Percentiles rank a stretch among this genome's conserved stretches.
phyloP scores from a whole-genome alignment of 2,888 invertebrate genomes.

The Ctenicera cuprea region DNA sequence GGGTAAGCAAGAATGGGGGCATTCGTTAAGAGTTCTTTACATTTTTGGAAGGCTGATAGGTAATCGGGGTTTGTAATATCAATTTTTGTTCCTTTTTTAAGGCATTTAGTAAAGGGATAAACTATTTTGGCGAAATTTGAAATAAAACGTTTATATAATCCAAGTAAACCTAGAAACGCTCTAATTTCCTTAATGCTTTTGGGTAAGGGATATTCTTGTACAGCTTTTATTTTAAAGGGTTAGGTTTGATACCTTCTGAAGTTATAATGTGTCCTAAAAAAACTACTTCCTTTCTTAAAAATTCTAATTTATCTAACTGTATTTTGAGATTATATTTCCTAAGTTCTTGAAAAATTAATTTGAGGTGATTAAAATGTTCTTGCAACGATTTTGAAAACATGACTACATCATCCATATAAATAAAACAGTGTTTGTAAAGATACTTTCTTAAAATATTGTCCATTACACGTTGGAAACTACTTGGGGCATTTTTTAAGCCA shows the following conservation, averaged over 20 bases:
- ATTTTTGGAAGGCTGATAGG: conserved; percentile 21
- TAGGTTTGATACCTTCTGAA: conserved; percentile 46
- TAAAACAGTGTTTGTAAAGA: conserved; percentile 42
- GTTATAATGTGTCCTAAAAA: conserved; percentile 47
- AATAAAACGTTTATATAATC: conserved; percentile 41
- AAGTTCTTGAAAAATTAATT: conserved; percentile 39
- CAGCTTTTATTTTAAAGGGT: conserved; percentile 38
- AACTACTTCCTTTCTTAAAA: conserved; percentile 43
- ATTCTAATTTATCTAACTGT: conserved; percentile 45
- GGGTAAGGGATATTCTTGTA: conserved; percentile 45
- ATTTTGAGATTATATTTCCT: conserved; percentile 44
- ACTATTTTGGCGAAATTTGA: conserved; percentile 41
- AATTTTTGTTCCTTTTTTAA: conserved; percentile 11
- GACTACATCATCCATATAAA: conserved; percentile 47
- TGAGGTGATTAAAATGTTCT: conserved; percentile 39
- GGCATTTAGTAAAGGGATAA: conserved; percentile 32
- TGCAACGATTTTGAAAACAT: conserved; percentile 41
- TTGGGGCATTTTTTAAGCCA: conserved; percentile 45
- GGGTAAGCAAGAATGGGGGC: conserved; percentile 43
- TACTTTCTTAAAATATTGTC: conserved; percentile 39
- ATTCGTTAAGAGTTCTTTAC: conserved; percentile 41
- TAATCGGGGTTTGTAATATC: conserved; percentile 8
- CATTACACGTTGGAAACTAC: conserved; percentile 47
- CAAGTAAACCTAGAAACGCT: conserved; percentile 41
- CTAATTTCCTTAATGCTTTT: conserved; percentile 44